These are phyloP conservation scores for Eueremaeus valkanovi DNA, from an alignment of 2,888 invertebrate genomes.

Conservation along the genomic window DNA sequence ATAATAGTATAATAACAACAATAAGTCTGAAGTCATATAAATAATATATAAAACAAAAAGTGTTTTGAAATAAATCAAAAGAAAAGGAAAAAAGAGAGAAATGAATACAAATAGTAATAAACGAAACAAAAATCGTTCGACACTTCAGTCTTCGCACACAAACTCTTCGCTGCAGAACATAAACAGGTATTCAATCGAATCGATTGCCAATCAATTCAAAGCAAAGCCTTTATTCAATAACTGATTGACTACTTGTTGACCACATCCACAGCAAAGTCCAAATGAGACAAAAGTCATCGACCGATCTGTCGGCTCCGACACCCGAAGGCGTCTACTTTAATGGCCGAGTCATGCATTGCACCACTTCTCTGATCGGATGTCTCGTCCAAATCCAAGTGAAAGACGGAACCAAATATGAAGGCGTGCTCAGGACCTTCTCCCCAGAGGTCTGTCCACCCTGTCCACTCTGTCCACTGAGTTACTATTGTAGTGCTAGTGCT, in stretches of 20 bases:
- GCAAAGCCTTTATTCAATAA: neutral
- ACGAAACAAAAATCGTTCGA: neutral
- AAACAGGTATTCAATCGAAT: neutral
- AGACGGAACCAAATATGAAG: slow-evolving; percentile 80
- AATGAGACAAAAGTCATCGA: neutral
- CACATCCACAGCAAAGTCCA: neutral
- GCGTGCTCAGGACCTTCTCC: slow-evolving; percentile 83
- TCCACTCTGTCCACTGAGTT: neutral
- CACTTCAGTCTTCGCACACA: neutral
- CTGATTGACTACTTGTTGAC: too few relatives aligned
- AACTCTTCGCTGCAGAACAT: neutral
- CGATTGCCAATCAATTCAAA: neutral
- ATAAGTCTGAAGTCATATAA: too few relatives aligned
- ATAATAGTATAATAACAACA: too few relatives aligned
- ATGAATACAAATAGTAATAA: neutral
- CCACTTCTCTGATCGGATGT: slow-evolving; percentile 67
- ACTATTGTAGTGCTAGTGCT: neutral
- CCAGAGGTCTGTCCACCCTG: slow-evolving; percentile 53
- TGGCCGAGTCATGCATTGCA: slow-evolving; percentile 82
- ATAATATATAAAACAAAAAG: neutral
- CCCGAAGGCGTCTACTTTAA: slow-evolving; percentile 84
- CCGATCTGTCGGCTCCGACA: neutral
- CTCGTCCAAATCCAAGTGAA: slow-evolving; percentile 57
- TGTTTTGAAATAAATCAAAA: neutral
- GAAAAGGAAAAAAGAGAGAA: neutral